Evolutionary conservation across 30 jellyfish, hydroid and myxozoan genomes (phyloP), one percentile per base, ranked within the genome.

Genomic region (Cassiopea andromeda): DNA sequence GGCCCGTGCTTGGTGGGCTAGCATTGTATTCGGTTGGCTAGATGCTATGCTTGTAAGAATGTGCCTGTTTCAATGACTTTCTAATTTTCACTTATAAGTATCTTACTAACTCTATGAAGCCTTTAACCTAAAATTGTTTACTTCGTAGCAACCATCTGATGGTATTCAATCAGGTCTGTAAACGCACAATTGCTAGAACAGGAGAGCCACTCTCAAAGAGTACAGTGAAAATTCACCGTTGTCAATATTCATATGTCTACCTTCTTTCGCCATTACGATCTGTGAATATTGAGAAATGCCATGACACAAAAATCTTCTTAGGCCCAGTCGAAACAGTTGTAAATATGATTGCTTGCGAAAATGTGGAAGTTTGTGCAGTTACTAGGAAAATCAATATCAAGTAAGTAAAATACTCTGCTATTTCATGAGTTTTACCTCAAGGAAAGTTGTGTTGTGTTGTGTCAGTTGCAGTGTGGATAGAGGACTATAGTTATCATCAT

Each of bases 111-210:
- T n/a, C n/a, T n/a, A n/a, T n/a, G n/a, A n/a, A n/a, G n/a, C n/a
- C n/a, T n/a, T n/a, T n/a, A n/a, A n/a, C n/a, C n/a, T n/a, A 50
- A 50, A 2, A 2, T 9, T 50, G 9, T 50, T 50, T 5, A 7
- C 67, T 27, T 89, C 76, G 9, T 74, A 95, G 99, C 58, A 48
- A 69, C 49, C 97, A 85, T 73, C 81, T 97, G 45, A 85, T 91
- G 87, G 73, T 95, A 1, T 90, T 92, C 88, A 95, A 95, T 75
- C 99, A 95, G 88, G 97, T 91, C 18, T 95, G 99, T 50, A 83
- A 83, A 17, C 93, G 99, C 18, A 91, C 98, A 1, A 89, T 95
- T 2, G 99, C 99, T 17, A 97, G 99, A 46, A 48, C 99, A 1
- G 98, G 99, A 2, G 97, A 91, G 48, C 92, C 93, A 66, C 82